A percentile compares a stretch with the other conserved stretches of the same genome.
These are phyloP conservation scores for Orius laevigatus DNA, from an alignment of 1,140 invertebrate genomes.

Conservation along the genomic window DNA sequence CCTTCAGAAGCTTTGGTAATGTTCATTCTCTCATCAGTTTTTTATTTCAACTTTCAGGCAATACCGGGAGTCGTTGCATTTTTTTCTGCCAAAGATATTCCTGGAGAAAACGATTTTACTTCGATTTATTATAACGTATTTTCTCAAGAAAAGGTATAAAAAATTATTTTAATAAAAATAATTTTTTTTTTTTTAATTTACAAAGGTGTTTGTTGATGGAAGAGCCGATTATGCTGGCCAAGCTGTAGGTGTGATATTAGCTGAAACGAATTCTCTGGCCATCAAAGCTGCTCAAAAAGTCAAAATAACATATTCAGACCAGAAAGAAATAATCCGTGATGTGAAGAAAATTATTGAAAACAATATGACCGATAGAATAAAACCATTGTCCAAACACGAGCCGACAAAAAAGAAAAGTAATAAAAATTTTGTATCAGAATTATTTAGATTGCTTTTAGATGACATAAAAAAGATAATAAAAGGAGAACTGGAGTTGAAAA, in stretches of 20 bases:
- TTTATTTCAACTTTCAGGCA: constrained; percentile 28
- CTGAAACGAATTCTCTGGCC: constrained; percentile 38
- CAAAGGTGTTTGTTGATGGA: constrained; percentile 27
- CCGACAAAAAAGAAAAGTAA: constrained; percentile 16
- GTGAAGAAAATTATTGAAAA: constrained; percentile 10
- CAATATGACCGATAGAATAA: constrained; percentile 10
- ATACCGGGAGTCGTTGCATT: constrained; percentile 53
- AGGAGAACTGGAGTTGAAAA: constrained; percentile 30
- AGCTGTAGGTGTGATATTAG: constrained; percentile 52
- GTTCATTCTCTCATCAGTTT: background rate
- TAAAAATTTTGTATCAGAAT: background rate
- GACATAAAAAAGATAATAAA: constrained; percentile 28
- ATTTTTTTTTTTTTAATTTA: background rate
- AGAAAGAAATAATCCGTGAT: constrained; percentile 3
- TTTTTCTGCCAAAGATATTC: constrained; percentile 53
- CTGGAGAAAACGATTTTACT: constrained; percentile 40
- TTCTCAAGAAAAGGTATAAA: no score
- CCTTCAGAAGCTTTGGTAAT: constrained; percentile 38
- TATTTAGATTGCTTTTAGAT: constrained; percentile 8
- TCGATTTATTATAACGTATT: no score
- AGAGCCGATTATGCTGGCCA: constrained; percentile 49
- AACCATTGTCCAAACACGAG: constrained; percentile 3
- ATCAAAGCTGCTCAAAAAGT: constrained; percentile 44
- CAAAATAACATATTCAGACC: constrained; percentile 38
- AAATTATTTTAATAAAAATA: background rate